Percentiles rank a stretch among this genome's conserved stretches.
These are phyloP conservation scores for Callyntrura sp. DNA, from an alignment of 2,888 invertebrate species.

Conservation along the genomic window DNA sequence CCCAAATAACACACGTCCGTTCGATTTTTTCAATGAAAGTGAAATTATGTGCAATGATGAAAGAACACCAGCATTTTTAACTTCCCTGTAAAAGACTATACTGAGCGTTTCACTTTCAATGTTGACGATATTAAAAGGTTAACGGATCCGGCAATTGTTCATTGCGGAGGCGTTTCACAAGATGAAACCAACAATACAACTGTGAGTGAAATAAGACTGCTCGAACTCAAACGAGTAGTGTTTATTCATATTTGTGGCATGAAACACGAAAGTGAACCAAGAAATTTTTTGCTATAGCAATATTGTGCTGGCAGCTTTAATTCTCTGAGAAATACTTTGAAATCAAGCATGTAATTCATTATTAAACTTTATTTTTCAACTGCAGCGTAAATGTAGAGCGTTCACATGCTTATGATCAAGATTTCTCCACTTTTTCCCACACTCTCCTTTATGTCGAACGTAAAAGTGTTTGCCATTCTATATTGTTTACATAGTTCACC, in stretches of 20 bases:
- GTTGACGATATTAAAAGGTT: too few relatives aligned
- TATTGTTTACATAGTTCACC: constrained; percentile 42
- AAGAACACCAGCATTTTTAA: too few relatives aligned
- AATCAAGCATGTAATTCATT: constrained; percentile 22
- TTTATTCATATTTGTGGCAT: too few relatives aligned
- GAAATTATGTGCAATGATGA: neutral
- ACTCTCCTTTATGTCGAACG: constrained; percentile 16
- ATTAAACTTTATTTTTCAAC: constrained; percentile 50
- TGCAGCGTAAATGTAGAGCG: constrained; percentile 62
- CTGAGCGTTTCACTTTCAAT: too few relatives aligned
- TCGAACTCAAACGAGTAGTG: too few relatives aligned
- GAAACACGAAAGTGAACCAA: neutral
- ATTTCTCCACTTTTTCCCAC: constrained; percentile 77
- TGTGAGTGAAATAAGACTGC: too few relatives aligned
- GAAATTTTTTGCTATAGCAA: neutral
- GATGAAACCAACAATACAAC: neutral
- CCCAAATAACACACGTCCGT: neutral
- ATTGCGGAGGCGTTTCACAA: neutral
- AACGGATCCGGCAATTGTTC: too few relatives aligned
- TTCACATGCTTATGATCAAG: constrained; percentile 65
- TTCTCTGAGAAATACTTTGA: constrained; percentile 35
- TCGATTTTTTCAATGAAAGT: neutral
- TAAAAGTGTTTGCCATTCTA: neutral
- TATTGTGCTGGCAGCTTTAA: neutral
- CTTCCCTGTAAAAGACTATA: too few relatives aligned